Evolutionary conservation across 1,140 invertebrate genomes (phyloP), one percentile per base, ranked within the genome.

Genomic region (Gerris buenoi): DNA sequence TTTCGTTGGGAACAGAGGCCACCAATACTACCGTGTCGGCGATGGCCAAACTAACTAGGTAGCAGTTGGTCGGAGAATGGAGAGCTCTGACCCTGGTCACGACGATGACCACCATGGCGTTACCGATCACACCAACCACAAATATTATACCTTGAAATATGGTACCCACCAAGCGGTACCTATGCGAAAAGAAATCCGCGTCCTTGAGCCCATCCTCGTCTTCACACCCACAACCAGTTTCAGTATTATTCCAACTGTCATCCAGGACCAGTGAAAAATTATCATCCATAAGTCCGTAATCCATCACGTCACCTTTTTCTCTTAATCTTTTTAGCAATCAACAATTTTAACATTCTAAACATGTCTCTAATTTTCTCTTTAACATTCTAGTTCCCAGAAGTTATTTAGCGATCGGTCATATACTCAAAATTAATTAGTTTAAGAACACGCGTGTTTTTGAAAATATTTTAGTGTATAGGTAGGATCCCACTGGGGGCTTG

Each of bases 21-120:
- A 85, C 66, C 69, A 88, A 74, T 65, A 85, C 79, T 71, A 81
- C 73, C 73, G 81, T 76, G 77, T 88, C 84, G 1, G 84, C 84
- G 3, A 83, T 69, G 15, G 85, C 84, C 68, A 85, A 71, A 61
- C 81, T 83, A 2, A 84, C 81, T 29, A 85, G 73, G 72, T 85
- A 85, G 73, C 82, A 85, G 73, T 85, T 85, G 26, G 84, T 85
- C 0, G 84, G 84, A 2, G 83, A 81, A 68, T 80, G 79, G 81
- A 85, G 81, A 63, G 76, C 76, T 46, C 76, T 74, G 1, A 77
- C 80, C 2, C 75, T 70, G 2, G 73, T 73, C 1, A 81, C 78
- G 1, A 85, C 81, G 2, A 82, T 75, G 2, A 83, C 80, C 0
- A 83, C 81, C 74, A 82, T 75, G 10, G 81, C 74, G 72, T 85